A percentile compares a stretch with the other conserved stretches of the same genome.
Evolutionary conservation across 2,113 vertebrate species (phyloP).

Genomic region (Lepisosteus osseus): DNA sequence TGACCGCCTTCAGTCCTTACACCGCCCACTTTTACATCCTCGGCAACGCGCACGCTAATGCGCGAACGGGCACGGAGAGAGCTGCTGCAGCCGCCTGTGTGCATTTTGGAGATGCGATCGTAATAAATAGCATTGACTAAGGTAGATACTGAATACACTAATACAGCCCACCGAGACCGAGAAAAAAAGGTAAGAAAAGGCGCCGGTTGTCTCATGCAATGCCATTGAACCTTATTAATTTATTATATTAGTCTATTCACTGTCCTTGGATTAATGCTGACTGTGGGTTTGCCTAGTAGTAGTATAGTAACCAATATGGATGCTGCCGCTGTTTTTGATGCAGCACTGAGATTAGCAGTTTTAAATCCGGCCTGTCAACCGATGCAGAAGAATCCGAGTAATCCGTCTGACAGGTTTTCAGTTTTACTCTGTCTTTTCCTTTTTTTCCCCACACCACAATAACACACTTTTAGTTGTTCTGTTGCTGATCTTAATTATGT

Average conservation of each 20-base stretch:
- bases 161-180: not conserved
- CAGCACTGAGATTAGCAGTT: slow-evolving; percentile 5
- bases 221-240: not conserved
- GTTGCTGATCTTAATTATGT: too few species aligned
- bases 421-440: too few species aligned
- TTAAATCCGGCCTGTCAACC: not conserved
- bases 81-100: slow-evolving; percentile 1
- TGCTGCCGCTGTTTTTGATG: slow-evolving; percentile 7
- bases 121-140: not conserved
- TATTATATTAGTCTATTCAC: not conserved
- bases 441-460: too few species aligned
- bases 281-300: not conserved
- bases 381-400: not conserved
- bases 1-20: not conserved
- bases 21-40: not conserved
- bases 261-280: slow-evolving; percentile 10
- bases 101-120: not conserved
- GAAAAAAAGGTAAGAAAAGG: not conserved
- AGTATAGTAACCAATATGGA: slow-evolving; percentile 1
- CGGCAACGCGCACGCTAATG: not conserved
- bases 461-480: too few species aligned
- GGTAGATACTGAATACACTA: not conserved
- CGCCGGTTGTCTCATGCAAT: not conserved
- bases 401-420: too few species aligned
- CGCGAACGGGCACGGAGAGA: not conserved